A percentile compares a stretch with the other conserved stretches of the same genome.
Evolutionary conservation across 2,113 vertebrate species (phyloP).

Genomic region (Gymnocephalus cernua): DNA sequence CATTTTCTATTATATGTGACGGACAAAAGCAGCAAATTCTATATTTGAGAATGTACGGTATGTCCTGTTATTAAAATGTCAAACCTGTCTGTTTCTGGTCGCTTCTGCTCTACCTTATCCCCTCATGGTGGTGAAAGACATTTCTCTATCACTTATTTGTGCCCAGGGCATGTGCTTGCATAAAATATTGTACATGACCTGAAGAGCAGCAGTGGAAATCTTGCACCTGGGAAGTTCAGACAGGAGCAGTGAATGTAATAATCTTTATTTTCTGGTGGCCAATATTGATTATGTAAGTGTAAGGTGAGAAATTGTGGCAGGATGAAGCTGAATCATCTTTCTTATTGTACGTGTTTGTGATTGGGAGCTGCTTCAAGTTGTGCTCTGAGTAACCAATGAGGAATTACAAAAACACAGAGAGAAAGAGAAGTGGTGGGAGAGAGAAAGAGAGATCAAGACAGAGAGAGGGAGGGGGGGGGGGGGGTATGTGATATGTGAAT

Average conservation of each 20-base stretch:
- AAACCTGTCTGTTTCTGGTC: slow-evolving; percentile 38
- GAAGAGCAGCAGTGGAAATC: slow-evolving; percentile 42
- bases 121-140: slow-evolving; percentile 24
- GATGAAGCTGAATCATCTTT: slow-evolving; percentile 17
- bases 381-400: slow-evolving; percentile 67
- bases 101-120: slow-evolving; percentile 39
- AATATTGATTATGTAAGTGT: neutral
- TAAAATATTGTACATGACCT: slow-evolving; percentile 47
- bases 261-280: neutral
- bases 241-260: slow-evolving; percentile 4
- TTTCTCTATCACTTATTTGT: slow-evolving; percentile 45
- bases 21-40: too few relatives aligned
- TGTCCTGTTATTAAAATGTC: slow-evolving; percentile 59
- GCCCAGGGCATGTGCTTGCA: slow-evolving; percentile 51
- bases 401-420: slow-evolving; percentile 65
- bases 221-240: slow-evolving; percentile 25
- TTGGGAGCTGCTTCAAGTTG: slow-evolving; percentile 64
- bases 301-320: slow-evolving; percentile 7
- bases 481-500: slow-evolving; percentile 64
- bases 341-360: slow-evolving; percentile 44
- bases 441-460: slow-evolving; percentile 19
- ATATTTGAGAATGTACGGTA: too few relatives aligned
- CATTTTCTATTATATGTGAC: too few relatives aligned
- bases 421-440: slow-evolving; percentile 31
- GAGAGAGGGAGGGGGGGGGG: neutral